Evolutionary conservation across 53 echinoderm and acorn worm genomes (phyloP).

Genomic region (Stichopus horrens): DNA sequence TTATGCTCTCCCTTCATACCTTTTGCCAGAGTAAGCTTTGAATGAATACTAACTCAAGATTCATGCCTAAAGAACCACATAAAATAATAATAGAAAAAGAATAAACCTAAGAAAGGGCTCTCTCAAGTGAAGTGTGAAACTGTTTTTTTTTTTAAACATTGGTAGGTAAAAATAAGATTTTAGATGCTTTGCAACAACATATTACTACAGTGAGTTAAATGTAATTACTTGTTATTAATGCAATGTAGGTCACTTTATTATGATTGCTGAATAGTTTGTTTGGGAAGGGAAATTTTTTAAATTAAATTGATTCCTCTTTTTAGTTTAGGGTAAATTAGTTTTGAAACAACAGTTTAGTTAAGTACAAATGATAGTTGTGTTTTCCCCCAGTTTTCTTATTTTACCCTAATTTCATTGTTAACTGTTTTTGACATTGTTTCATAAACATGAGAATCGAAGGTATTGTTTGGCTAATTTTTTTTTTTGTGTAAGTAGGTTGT

Average conservation of each 20-base stretch:
- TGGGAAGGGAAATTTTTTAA: background rate
- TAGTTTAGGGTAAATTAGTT: background rate
- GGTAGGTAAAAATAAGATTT: background rate
- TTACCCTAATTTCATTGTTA: slow-evolving; percentile 12
- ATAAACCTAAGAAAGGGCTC: too few relatives aligned
- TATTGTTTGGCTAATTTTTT: slow-evolving; percentile 3
- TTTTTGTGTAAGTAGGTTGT: background rate
- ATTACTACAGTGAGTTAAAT: background rate
- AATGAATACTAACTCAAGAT: too few relatives aligned
- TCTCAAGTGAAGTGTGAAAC: background rate
- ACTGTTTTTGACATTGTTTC: background rate
- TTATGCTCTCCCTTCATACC: too few relatives aligned
- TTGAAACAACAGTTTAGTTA: slow-evolving; percentile 15
- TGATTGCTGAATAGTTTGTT: background rate
- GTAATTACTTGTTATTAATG: background rate
- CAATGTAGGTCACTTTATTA: slow-evolving; percentile 7
- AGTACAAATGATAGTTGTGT: background rate
- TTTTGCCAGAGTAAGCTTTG: too few relatives aligned
- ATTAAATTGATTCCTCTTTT: background rate
- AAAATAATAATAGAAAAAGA: too few relatives aligned
- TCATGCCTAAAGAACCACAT: too few relatives aligned
- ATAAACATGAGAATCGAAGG: background rate
- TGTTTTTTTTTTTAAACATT: background rate
- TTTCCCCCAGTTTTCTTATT: background rate
- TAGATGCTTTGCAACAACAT: background rate